A percentile compares a stretch with the other conserved stretches of the same genome.
Conservation (phyloP, 2,888 invertebrate species). For the Sinotaia quadrata region DNA sequence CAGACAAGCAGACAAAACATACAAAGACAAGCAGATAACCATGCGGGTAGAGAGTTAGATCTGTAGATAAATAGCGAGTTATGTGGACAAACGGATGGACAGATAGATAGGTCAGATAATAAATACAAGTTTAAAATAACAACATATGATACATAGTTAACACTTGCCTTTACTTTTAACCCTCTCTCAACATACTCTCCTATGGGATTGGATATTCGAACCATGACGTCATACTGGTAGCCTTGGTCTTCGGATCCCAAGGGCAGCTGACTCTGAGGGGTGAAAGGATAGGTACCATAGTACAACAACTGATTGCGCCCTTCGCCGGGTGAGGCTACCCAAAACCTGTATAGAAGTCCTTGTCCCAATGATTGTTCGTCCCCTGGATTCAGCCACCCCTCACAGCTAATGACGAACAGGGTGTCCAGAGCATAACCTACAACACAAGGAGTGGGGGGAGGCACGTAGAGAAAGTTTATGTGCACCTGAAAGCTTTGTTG, state of each 20-base stretch:
- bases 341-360: conserved; percentile 54
- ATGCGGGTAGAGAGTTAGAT: no score
- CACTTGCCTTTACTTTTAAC: conserved; percentile 43
- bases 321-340: conserved; percentile 44
- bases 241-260: conserved; percentile 42
- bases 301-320: conserved; percentile 48
- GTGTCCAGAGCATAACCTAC: conserved; percentile 45
- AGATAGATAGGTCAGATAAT: no score
- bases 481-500: no score
- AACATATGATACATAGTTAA: no score
- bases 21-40: no score
- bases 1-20: no score
- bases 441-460: neutral
- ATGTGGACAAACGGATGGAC: no score
- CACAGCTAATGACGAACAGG: conserved; percentile 48
- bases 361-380: conserved; percentile 46
- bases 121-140: no score
- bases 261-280: conserved; percentile 49
- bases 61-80: no score
- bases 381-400: conserved; percentile 53
- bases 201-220: conserved; percentile 52
- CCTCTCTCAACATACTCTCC: conserved; percentile 52
- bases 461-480: no score
- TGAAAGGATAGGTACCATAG: conserved; percentile 54
- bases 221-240: conserved; percentile 46